Base-by-base conservation (phyloP, 2,888 invertebrate genomes). In the Euphydryas editha region DNA sequence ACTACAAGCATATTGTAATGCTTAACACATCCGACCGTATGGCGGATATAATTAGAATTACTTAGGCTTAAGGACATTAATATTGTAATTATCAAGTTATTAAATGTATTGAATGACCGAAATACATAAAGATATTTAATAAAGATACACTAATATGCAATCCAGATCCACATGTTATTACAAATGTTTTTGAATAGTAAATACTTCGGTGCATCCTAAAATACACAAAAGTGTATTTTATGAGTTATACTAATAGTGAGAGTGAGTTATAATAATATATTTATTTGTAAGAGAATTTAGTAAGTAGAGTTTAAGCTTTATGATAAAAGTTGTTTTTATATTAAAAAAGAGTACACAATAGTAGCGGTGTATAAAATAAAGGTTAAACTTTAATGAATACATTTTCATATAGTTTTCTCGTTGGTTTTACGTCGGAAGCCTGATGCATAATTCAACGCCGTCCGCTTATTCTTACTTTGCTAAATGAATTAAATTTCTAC, bases 401-500 rank as follows among this genome's bases (percentile, higher is more conserved):
- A 57, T 56, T 62, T 46, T 62, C 46, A 47, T 49, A 57, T 49
- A 62, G 47, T 56, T 62, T 37, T 21, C 51, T 11, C 11, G 42
- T 21, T 49, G 42, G 49, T 24, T 62, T 36, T 46, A 47, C 67
- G 62, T 54, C 69, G 47, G 47, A 18, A 57, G 49, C 46, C 59
- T 70, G 64, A 67, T 79, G 76, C 76, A 79, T 79, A 73, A 79
- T 79, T 79, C 79, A 79, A 63, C 55, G 61, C 20, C 18, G 67
- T 60, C 73, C 72, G 75, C 74, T 75, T 74, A 75, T 75, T 75
- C 70, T 76, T 74, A 76, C 76, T 76, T 72, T 70, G 66, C 75
- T 78, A 78, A 79, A 79, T 79, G 78, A 79, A 79, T 78, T 76
- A 76, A 76, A 76, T 76, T 74, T 59, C n/a, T 60, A 74, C 75